phyloP scores from a whole-genome alignment of 1,140 invertebrate genomes.

The Drosophila ficusphila region DNA sequence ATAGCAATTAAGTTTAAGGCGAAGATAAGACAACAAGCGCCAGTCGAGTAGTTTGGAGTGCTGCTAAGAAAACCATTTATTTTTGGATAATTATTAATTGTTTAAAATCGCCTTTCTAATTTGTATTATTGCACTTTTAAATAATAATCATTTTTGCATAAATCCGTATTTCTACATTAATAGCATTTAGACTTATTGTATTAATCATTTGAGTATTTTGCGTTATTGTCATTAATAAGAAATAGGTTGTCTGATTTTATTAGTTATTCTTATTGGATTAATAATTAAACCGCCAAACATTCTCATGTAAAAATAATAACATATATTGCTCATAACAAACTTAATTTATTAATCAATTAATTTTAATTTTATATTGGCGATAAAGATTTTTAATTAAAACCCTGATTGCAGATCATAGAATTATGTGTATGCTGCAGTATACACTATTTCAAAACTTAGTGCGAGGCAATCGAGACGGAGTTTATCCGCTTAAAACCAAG shows the following conservation, averaged over 20 bases:
- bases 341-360: too few relatives aligned
- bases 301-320: too few relatives aligned
- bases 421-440: neutral
- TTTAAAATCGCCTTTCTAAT: neutral
- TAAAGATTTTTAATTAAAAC: neutral
- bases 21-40: slow-evolving; percentile 32
- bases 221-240: too few relatives aligned
- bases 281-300: too few relatives aligned
- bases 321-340: too few relatives aligned
- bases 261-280: too few relatives aligned
- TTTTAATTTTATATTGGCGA: too few relatives aligned
- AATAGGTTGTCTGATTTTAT: too few relatives aligned
- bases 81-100: neutral
- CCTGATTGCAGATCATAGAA: too few relatives aligned
- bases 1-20: slow-evolving; percentile 50
- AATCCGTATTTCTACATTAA: too few relatives aligned
- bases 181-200: too few relatives aligned
- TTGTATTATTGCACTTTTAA: neutral
- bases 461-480: slow-evolving; percentile 38
- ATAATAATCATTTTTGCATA: neutral
- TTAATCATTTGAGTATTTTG: too few relatives aligned
- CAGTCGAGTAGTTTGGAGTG: neutral
- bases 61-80: neutral
- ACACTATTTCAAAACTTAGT: neutral
- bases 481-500: slow-evolving; percentile 47